Evolutionary conservation across 2,888 invertebrate genomes (phyloP).

Genomic region (Oasisia sp.): DNA sequence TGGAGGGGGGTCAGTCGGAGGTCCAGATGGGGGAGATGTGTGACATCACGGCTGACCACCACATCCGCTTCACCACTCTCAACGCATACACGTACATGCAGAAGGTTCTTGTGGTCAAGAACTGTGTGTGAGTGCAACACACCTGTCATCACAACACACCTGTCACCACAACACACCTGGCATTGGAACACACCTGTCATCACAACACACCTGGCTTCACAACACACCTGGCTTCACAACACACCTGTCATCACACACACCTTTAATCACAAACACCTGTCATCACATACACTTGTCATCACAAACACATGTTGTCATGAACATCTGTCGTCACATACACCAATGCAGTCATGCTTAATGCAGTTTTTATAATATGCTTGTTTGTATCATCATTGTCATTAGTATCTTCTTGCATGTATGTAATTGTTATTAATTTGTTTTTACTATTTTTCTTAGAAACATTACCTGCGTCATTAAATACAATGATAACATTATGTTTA

Average conservation of each 20-base stretch:
- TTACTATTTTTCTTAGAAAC: background rate
- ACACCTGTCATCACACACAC: background rate
- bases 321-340: background rate
- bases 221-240: no score
- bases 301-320: background rate
- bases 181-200: no score
- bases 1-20: constrained; percentile 56
- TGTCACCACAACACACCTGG: no score
- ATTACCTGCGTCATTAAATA: constrained; percentile 8
- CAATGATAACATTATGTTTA: no score
- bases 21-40: constrained; percentile 55
- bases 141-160: background rate
- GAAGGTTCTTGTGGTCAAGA: constrained; percentile 53
- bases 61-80: constrained; percentile 59
- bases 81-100: constrained; percentile 64
- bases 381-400: background rate
- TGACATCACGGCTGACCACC: constrained; percentile 57
- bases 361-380: background rate
- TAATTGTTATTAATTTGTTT: background rate
- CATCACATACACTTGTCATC: background rate
- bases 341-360: no score
- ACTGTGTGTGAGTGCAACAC: constrained; percentile 53
- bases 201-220: no score
- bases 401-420: background rate
- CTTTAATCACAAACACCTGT: background rate